phyloP scores from a whole-genome alignment of 1,140 invertebrate genomes.

The Bombus difficillimus region DNA sequence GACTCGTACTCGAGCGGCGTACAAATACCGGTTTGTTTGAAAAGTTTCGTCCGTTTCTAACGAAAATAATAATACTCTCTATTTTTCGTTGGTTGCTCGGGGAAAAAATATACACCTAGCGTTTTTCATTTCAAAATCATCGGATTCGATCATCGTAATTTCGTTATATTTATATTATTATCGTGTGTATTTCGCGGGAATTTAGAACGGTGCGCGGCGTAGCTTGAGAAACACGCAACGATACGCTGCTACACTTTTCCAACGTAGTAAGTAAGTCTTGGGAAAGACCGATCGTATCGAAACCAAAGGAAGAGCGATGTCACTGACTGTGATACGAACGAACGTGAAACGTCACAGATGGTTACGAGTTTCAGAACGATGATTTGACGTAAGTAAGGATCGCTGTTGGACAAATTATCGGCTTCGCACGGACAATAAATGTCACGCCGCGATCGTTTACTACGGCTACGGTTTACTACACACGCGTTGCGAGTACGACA shows the following conservation, averaged over 20 bases:
- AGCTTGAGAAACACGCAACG: not conserved
- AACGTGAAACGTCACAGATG: constrained; percentile 12
- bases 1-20: too few species aligned
- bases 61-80: too few species aligned
- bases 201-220: too few species aligned
- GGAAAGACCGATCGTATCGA: not conserved
- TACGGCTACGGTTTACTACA: not conserved
- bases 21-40: too few species aligned
- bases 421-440: constrained; percentile 44
- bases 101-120: too few species aligned
- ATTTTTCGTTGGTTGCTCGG: too few species aligned
- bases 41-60: too few species aligned
- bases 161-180: too few species aligned
- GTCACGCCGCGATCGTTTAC: constrained; percentile 10
- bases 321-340: too few species aligned
- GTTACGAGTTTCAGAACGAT: not conserved
- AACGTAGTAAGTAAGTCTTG: not conserved
- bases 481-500: not conserved
- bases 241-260: not conserved
- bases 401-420: constrained; percentile 22
- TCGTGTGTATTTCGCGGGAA: too few species aligned
- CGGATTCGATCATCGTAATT: too few species aligned
- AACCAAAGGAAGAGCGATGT: not conserved
- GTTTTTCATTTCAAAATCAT: too few species aligned
- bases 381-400: constrained; percentile 31